Conservation (phyloP, 2,797 vertebrate species). For the Tokudaia muenninki region DNA sequence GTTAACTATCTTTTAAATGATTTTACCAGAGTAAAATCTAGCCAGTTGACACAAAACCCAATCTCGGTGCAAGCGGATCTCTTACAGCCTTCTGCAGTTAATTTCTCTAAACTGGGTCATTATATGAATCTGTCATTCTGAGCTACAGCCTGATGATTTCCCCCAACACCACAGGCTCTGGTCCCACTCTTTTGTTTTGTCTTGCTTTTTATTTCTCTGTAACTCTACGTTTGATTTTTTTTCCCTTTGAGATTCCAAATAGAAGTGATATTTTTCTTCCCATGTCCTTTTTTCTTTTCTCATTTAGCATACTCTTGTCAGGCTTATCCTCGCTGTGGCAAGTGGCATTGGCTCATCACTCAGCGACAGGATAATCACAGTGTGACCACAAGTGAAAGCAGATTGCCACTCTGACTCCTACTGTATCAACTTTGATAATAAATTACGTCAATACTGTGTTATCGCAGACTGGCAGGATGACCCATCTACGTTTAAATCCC, state of each 20-base stretch:
- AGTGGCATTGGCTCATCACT: background rate
- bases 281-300: background rate
- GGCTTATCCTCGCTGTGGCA: background rate
- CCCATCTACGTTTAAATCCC: background rate
- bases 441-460: background rate
- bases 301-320: background rate
- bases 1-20: background rate
- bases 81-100: background rate
- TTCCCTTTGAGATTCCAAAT: background rate
- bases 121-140: background rate
- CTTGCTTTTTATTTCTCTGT: background rate
- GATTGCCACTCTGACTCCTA: background rate
- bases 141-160: too few species aligned
- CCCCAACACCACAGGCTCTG: background rate
- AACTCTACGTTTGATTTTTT: background rate
- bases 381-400: background rate
- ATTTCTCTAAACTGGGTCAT: background rate
- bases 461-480: background rate
- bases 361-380: background rate
- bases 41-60: background rate
- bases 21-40: background rate
- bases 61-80: background rate
- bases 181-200: background rate
- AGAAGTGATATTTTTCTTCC: background rate
- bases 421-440: background rate